Evolutionary conservation across 2,797 vertebrate species (phyloP).

Genomic region (Paedocypris micromegethes): DNA sequence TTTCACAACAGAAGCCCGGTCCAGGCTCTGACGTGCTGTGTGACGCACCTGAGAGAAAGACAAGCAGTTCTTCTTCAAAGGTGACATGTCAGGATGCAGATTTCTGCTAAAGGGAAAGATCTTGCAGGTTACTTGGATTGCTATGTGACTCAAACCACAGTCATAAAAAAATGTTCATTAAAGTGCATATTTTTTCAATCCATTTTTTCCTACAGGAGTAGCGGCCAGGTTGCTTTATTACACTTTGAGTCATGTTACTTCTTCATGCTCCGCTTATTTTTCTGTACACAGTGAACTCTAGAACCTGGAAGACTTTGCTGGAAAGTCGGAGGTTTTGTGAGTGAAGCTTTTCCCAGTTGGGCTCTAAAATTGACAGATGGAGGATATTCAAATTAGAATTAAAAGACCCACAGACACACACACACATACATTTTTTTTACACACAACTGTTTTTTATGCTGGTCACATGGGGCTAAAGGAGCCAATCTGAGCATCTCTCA

Average conservation of each 20-base stretch:
- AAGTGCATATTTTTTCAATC: too few relatives aligned
- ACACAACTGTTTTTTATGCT: too few relatives aligned
- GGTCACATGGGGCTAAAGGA: too few relatives aligned
- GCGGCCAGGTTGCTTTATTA: neutral
- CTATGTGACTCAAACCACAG: constrained; percentile 7
- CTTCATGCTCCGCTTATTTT: constrained; percentile 1
- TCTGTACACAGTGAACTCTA: neutral
- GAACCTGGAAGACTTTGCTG: constrained; percentile 3
- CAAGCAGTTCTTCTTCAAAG: neutral
- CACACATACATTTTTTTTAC: too few relatives aligned
- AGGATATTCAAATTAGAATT: neutral
- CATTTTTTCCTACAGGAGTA: too few relatives aligned
- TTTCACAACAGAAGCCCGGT: constrained; percentile 20
- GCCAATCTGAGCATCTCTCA: too few relatives aligned
- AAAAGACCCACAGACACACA: too few relatives aligned
- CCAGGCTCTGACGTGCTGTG: constrained; percentile 11
- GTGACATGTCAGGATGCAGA: neutral
- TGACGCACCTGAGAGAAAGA: neutral
- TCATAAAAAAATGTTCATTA: constrained; percentile 3
- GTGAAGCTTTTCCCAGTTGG: neutral
- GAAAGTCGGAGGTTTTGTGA: neutral
- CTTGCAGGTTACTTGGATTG: neutral
- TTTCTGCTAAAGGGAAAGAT: neutral
- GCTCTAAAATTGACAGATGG: neutral
- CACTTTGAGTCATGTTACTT: neutral